Evolutionary conservation across 2,797 vertebrate species (phyloP).

Genomic region (Falco peregrinus): DNA sequence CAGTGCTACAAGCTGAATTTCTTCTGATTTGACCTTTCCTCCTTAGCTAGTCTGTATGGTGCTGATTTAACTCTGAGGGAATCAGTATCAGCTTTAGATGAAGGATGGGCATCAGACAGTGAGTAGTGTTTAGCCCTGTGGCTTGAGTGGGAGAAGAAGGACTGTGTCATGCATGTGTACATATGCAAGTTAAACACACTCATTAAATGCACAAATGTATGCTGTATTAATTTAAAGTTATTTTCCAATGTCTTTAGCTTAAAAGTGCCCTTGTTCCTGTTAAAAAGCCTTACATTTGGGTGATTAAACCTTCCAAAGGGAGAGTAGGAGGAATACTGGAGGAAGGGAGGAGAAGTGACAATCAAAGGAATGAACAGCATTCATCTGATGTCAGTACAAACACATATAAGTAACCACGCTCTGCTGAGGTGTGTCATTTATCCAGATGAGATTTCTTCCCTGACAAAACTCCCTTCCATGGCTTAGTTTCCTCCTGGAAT

Average conservation of each 20-base stretch:
- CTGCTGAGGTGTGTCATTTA: not conserved
- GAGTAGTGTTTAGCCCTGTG: not conserved
- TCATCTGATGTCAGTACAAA: not conserved
- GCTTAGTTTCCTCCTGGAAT: not conserved
- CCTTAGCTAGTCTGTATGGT: not conserved
- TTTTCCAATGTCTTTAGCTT: not conserved
- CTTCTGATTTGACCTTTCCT: not conserved
- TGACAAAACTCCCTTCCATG: not conserved
- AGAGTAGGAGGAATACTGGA: not conserved
- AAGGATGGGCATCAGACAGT: not conserved
- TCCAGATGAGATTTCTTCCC: not conserved
- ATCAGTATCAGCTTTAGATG: not conserved
- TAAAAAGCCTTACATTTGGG: not conserved
- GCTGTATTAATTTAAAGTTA: not conserved
- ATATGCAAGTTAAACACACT: not conserved
- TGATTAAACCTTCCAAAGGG: not conserved
- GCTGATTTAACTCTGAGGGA: not conserved
- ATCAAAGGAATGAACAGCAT: not conserved
- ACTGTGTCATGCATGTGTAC: accelerated
- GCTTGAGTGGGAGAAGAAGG: not conserved
- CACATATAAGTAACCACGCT: not conserved
- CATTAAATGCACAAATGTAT: not conserved
- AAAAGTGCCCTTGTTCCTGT: not conserved
- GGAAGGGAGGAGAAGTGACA: not conserved
- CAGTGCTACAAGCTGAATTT: not conserved